A percentile compares a stretch with the other conserved stretches of the same genome.
Evolutionary conservation across 1,140 invertebrate species (phyloP).

Genomic region (Pseudomyrmex pallidus): DNA sequence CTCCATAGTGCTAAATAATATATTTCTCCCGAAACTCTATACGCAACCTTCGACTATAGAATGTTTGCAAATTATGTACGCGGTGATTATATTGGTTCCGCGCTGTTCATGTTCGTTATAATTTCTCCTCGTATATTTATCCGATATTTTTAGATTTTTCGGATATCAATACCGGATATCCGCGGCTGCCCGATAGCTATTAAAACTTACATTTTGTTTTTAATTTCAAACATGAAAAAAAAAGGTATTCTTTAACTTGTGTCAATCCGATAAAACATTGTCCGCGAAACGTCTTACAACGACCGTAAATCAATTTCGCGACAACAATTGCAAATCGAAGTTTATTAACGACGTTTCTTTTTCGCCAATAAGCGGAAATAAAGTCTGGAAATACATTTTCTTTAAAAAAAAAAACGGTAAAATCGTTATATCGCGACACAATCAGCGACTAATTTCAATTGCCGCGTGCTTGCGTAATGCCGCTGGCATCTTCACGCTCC

Average conservation of each 20-base stretch:
- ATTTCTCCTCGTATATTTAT: not conserved
- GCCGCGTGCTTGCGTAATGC: constrained; percentile 71
- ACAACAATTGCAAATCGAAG: not conserved
- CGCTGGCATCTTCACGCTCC: constrained; percentile 75
- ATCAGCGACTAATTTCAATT: constrained; percentile 65
- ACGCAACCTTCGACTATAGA: not conserved
- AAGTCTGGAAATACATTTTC: too few relatives aligned
- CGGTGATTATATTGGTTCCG: constrained; percentile 10
- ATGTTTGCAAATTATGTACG: too few relatives aligned
- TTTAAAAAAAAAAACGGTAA: constrained; percentile 3
- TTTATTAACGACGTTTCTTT: not conserved
- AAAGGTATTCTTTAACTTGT: not conserved
- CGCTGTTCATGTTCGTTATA: not conserved
- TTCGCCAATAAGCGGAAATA: too few relatives aligned
- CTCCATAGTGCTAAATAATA: too few relatives aligned
- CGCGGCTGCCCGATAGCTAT: not conserved
- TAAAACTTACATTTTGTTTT: not conserved
- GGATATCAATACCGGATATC: constrained; percentile 30
- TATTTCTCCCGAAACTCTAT: not conserved
- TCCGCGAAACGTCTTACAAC: not conserved
- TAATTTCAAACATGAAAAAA: not conserved
- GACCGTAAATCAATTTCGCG: not conserved
- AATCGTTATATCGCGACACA: not conserved
- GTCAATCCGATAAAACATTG: not conserved
- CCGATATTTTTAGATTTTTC: constrained; percentile 6